Evolutionary conservation across 2,797 vertebrate species (phyloP), one percentile per base, ranked within the genome.

Genomic region (Eremophila alpestris): DNA sequence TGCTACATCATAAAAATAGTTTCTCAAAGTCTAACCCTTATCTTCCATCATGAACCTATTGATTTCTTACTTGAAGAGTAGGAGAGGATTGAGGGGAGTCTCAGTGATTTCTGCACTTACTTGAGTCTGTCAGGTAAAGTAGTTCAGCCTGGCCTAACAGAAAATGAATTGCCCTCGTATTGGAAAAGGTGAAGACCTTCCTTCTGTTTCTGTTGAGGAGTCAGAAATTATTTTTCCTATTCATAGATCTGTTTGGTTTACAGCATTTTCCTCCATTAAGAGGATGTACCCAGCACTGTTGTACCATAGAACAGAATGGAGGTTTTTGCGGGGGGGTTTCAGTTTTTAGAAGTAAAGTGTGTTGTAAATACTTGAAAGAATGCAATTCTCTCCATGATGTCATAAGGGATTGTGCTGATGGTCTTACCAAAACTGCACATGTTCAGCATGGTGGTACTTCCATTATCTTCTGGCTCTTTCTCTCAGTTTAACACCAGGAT

Each of bases 91-190:
- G 27, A 62, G 36, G 9, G 20, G 21, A 30, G 18, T 43, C 26
- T 83, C 15, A 6, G 38, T 80, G 73, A 51, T 58, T 60, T 46
- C 55, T 83, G 29, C 43, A 54, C 43, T 32, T 23, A 8, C 27
- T 64, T 56, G 34, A 76, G 26, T 82, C 13, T 34, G 0, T 79
- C 20, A 49, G 24, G 18, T 77, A 23, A 60, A 67, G 43, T 3
- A 70, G n/a, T 32, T 90, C 38, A 64, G 27, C 29, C 36, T 83
- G 34, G 14, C 32, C 10, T 24, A 30, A 54, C 0, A 9, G 24
- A 36, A 77, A 59, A 24, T 60, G 4, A 38, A 38, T 63, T 83
- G 71, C 21, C 9, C 68, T 69, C 0, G 0, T 16, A 9, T 0
- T 70, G 60, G 14, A 62, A 80, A 62, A 86, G 40, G 13, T n/a